Evolutionary conservation across 2,888 invertebrate genomes (phyloP).

Genomic region (Pristionchus exspectatus): DNA sequence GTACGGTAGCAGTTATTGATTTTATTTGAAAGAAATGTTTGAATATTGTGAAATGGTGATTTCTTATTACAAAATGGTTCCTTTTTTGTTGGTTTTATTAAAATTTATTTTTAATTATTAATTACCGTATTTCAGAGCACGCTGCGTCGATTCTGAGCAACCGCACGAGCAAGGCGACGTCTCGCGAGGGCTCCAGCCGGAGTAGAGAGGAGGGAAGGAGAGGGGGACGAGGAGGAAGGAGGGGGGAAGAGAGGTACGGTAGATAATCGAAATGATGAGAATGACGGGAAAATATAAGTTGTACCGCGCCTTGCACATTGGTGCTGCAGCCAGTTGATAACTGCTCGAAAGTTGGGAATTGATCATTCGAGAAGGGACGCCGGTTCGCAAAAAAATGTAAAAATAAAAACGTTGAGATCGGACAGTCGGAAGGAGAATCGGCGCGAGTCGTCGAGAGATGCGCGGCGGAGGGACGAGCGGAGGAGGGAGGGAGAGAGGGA

Average conservation of each 20-base stretch:
- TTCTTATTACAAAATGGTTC: background rate
- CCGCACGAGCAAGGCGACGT: background rate
- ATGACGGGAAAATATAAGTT: too few species aligned
- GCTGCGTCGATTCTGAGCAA: constrained; percentile 1
- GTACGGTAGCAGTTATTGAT: constrained; percentile 4
- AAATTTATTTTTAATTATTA: too few species aligned
- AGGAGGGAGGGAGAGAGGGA: constrained; percentile 8
- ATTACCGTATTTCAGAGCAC: background rate
- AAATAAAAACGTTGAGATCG: background rate
- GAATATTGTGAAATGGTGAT: background rate
- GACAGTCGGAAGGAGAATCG: constrained; percentile 37
- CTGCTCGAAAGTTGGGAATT: too few species aligned
- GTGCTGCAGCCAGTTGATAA: too few species aligned
- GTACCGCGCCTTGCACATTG: too few species aligned
- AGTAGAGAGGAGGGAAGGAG: background rate
- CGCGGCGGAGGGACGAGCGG: background rate
- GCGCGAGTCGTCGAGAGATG: background rate
- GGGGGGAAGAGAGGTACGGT: background rate
- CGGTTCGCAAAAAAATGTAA: too few species aligned
- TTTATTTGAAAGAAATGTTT: background rate
- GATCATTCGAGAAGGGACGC: too few species aligned
- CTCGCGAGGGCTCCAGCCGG: background rate
- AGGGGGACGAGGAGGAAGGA: background rate
- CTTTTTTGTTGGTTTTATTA: too few species aligned
- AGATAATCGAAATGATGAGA: too few species aligned